phyloP scores from a whole-genome alignment of 2,888 invertebrate genomes.

The Conomelus anceps region DNA sequence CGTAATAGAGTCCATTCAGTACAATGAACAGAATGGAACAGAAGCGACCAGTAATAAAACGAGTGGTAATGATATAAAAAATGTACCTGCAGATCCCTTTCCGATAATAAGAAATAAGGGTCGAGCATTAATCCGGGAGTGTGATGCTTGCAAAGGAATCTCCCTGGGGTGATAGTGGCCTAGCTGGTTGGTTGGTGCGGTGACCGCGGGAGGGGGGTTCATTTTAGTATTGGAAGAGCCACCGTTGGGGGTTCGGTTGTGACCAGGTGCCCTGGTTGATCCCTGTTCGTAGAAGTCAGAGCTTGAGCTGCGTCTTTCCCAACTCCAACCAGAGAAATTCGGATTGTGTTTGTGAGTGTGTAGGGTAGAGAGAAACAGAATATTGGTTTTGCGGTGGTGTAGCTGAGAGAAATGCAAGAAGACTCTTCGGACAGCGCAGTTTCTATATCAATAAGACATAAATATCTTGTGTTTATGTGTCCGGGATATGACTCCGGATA shows the following conservation, averaged over 20 bases:
- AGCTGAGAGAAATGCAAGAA: background rate
- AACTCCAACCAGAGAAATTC: background rate
- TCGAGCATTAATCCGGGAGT: background rate
- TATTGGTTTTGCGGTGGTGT: background rate
- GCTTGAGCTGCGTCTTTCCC: background rate
- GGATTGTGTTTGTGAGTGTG: background rate
- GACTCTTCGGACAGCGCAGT: constrained; percentile 10
- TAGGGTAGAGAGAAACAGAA: background rate
- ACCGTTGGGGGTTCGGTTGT: background rate
- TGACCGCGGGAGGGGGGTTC: background rate
- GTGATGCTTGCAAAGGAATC: background rate
- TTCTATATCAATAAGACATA: constrained; percentile 29
- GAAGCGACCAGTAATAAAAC: background rate
- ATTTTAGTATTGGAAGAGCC: background rate
- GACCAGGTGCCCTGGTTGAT: background rate
- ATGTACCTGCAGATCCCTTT: background rate
- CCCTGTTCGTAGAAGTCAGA: background rate
- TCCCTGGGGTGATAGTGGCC: background rate
- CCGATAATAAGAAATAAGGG: background rate
- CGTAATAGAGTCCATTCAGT: no score
- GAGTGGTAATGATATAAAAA: background rate
- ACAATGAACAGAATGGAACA: background rate
- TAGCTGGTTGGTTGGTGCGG: background rate
- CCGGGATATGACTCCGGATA: constrained; percentile 14
- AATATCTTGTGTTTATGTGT: constrained; percentile 20